A percentile compares a stretch with the other conserved stretches of the same genome.
These are phyloP conservation scores for Micronycteris hirsuta DNA, from an alignment of 2,113 vertebrate species.

Conservation along the genomic window DNA sequence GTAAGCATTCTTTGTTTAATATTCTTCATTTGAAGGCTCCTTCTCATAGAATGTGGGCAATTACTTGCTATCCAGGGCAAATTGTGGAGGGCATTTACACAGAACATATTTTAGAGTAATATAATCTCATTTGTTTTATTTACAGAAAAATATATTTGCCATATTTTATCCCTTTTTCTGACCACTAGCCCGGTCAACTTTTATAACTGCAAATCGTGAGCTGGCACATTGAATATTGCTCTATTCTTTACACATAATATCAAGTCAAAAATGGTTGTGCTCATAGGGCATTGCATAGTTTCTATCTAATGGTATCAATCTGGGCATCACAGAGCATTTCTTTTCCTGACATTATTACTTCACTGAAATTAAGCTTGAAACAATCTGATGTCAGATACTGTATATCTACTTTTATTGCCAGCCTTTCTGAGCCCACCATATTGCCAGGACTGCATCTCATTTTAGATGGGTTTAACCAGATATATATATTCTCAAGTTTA, in stretches of 20 bases:
- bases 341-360: conserved; percentile 87
- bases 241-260: conserved; percentile 68
- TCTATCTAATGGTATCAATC: conserved; percentile 81
- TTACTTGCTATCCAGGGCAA: conserved; percentile 34
- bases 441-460: conserved; percentile 84
- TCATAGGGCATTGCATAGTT: conserved; percentile 62
- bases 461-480: conserved; percentile 83
- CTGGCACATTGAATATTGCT: conserved; percentile 70
- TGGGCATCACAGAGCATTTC: conserved; percentile 81
- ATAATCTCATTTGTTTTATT: conserved; percentile 59
- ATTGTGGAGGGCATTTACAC: conserved; percentile 54
- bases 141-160: conserved; percentile 57
- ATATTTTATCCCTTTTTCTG: conserved; percentile 68
- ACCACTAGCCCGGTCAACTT: conserved; percentile 54
- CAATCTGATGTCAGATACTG: conserved; percentile 86
- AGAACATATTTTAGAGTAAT: conserved; percentile 53
- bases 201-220: conserved; percentile 69
- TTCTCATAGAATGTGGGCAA: neutral
- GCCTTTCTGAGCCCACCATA: conserved; percentile 81
- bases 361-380: conserved; percentile 88
- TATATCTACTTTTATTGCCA: conserved; percentile 88
- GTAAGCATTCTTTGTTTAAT: conserved; percentile 25
- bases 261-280: conserved; percentile 75
- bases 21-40: conserved; percentile 1
- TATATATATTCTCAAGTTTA: conserved; percentile 84